Base-by-base conservation (phyloP, 2,888 invertebrate genomes). In the Patella caerulea region DNA sequence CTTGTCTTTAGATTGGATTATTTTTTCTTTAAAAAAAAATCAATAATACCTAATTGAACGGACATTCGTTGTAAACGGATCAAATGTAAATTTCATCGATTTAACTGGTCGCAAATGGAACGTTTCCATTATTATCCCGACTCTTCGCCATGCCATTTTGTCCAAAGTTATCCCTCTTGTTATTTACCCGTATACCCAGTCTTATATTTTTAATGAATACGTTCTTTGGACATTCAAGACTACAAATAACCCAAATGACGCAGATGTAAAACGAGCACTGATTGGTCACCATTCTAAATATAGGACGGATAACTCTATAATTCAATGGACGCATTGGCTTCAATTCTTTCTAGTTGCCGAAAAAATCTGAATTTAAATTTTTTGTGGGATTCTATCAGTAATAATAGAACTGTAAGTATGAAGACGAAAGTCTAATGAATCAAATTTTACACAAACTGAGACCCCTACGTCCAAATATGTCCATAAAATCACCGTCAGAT, bases 281-380 rank as follows among this genome's bases (percentile, higher is more conserved):
- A 65, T 65, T 65, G 65, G 65, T 45, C 54, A 56, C 17, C 45
- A 11, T 11, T 55, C 52, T 78, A 52, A 71, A 77, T 81, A 81
- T 81, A 83, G 80, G 81, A 79, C 53, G 74, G 74, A 34, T 65
- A 72, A 73, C 74, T 75, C 81, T 74, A 80, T 52, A 71, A n/a
- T 75, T 82, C 83, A 52, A 88, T 88, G 88, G 88, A 87, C 83
- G 85, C 84, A 75, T 82, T 88, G 78, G 82, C 85, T 79, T 84
- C 87, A 80, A 86, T 88, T 78, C 83, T 88, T 78, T 85, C 87
- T 73, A 85, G 83, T 77, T 88, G 88, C 80, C 85, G 84, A 79
- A 85, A 83, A 84, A 83, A 83, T 71, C 79, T 88, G 59, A 87
- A 85, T 83, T 85, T 88, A 79, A 87, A 87, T 75, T 87, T 87